Evolutionary conservation across 2,113 vertebrate species (phyloP), one percentile per base, ranked within the genome.

Genomic region (Solea senegalensis): DNA sequence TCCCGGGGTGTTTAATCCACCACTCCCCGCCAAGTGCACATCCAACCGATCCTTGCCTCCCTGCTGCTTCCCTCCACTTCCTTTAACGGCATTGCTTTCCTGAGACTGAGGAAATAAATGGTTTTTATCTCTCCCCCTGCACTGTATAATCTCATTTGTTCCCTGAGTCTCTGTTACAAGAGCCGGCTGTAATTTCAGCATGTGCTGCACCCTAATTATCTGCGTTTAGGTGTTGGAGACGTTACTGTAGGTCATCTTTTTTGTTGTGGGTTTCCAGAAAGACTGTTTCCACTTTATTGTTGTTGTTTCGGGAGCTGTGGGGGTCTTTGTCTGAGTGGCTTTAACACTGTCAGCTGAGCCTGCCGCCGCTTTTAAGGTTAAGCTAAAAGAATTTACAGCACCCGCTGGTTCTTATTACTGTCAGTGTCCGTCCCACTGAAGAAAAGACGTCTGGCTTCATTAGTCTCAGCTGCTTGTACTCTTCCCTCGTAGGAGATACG

Each of bases 71-170:
- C 15, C 49, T 46, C 51, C 12, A 39, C 53, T 50, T 61, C 72
- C 5, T 34, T 34, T 34, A 34, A 34, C 34, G 5, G 34, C 34
- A 34, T 34, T 2, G 34, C 34, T 34, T 34, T 34, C 26, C 39
- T 27, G 14, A 69, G 21, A 11, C 44, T 21, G 10, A 11, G 45
- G 72, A 44, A 44, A 56, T 34, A 68, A 27, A 54, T 28, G 8
- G 11, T 43, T 10, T 28, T 13, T 16, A 13, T 12, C 51, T 39
- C 27, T 34, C 28, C 16, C 15, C 9, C 69, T 56, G 59, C 59
- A 54, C 59, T 63, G 48, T 34, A 34, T 63, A 60, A 72, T 59
- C 52, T 28, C 55, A 73, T 69, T 26, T 72, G 51, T 58, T 63
- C n/a, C 50, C 16, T 5, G 28, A 59, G 49, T 69, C 13, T 64